These are phyloP conservation scores for Pangasius sanitwongsei DNA, from an alignment of 2,797 vertebrate genomes.

Conservation along the genomic window DNA sequence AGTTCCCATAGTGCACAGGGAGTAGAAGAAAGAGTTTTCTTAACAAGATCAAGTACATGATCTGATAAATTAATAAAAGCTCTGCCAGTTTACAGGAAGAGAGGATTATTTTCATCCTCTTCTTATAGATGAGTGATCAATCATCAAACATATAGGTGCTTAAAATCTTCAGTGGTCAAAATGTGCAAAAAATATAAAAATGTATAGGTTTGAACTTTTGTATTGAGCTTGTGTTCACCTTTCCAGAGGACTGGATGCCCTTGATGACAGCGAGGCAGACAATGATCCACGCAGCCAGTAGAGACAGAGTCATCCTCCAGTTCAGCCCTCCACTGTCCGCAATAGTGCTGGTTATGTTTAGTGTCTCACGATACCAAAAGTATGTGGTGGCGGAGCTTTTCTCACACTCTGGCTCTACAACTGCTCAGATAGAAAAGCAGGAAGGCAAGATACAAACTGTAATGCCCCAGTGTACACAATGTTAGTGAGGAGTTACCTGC, in stretches of 20 bases:
- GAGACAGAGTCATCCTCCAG: conserved; percentile 95
- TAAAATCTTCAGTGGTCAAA: neutral
- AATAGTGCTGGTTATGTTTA: conserved; percentile 94
- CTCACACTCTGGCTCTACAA: conserved; percentile 91
- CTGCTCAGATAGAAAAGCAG: conserved; percentile 66
- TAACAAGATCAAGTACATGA: neutral
- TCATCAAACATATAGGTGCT: neutral
- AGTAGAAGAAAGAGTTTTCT: neutral
- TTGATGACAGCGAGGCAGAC: conserved; percentile 94
- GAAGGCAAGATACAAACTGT: neutral
- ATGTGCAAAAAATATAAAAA: neutral
- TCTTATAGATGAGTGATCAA: neutral
- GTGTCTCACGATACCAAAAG: conserved; percentile 94
- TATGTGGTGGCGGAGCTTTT: conserved; percentile 97
- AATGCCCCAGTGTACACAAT: neutral
- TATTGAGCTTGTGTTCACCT: conserved; percentile 69
- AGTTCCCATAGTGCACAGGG: conserved; percentile 10
- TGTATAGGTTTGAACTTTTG: neutral
- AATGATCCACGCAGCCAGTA: conserved; percentile 90
- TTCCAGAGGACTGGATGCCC: conserved; percentile 94
- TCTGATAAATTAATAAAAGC: neutral
- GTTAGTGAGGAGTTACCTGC: neutral
- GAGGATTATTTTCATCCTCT: neutral
- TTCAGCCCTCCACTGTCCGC: conserved; percentile 92
- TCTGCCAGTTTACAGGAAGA: neutral